Conservation (phyloP, 1,140 invertebrate species). For the Drosophila willistoni region DNA sequence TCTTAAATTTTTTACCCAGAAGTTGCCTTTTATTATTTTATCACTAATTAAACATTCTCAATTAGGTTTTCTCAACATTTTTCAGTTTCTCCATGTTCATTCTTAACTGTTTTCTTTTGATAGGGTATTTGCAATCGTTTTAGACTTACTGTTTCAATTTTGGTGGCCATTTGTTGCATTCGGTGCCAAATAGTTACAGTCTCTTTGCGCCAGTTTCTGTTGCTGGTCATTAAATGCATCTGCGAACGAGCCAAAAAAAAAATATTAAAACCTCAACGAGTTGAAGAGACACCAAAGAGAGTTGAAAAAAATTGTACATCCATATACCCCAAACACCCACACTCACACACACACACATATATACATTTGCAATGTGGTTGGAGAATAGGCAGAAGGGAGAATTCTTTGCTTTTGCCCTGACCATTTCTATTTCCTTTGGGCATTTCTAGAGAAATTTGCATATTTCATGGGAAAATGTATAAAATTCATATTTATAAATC, state of each 20-base stretch:
- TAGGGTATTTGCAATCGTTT: slow-evolving; percentile 36
- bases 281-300: slow-evolving; percentile 30
- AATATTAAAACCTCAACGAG: slow-evolving; percentile 37
- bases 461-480: slow-evolving; percentile 81
- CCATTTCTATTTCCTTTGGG: slow-evolving; percentile 77
- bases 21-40: too few relatives aligned
- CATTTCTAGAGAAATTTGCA: slow-evolving; percentile 73
- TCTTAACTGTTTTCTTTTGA: background rate
- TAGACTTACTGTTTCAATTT: slow-evolving; percentile 19
- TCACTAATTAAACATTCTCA: too few relatives aligned
- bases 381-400: slow-evolving; percentile 14
- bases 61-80: too few relatives aligned
- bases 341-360: background rate
- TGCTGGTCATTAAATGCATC: slow-evolving; percentile 71
- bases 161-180: slow-evolving; percentile 68
- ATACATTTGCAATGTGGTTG: background rate
- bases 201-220: slow-evolving; percentile 35
- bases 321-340: background rate
- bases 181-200: slow-evolving; percentile 31
- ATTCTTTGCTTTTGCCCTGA: slow-evolving; percentile 47
- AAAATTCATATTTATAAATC: slow-evolving; percentile 82
- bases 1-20: too few relatives aligned
- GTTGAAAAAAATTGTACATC: background rate
- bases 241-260: slow-evolving; percentile 43
- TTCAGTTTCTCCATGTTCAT: background rate